Percentiles rank a stretch among this genome's conserved stretches.
These are phyloP conservation scores for Drosophila athabasca DNA, from an alignment of 1,140 invertebrate genomes.

Conservation along the genomic window DNA sequence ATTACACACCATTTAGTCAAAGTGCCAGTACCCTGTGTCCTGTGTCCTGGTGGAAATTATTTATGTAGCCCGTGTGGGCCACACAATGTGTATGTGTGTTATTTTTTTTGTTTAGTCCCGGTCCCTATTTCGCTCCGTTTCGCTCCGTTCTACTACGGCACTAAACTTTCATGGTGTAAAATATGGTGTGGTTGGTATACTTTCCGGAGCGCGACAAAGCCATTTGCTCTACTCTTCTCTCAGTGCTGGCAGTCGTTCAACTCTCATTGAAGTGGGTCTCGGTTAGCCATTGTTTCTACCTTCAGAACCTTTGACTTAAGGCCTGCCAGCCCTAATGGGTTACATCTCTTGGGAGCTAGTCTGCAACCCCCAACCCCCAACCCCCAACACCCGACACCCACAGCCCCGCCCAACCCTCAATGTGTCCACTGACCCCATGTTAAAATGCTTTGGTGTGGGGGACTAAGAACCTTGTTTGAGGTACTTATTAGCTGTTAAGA, in stretches of 20 bases:
- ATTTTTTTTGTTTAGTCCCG: slow-evolving; percentile 9
- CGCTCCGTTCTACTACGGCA: slow-evolving; percentile 20
- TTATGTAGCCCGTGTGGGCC: slow-evolving; percentile 52
- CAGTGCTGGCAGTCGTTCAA: slow-evolving; percentile 32
- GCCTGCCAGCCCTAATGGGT: slow-evolving; percentile 20
- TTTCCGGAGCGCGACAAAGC: slow-evolving; percentile 44
- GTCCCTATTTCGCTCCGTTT: background rate
- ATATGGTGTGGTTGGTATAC: slow-evolving; percentile 52
- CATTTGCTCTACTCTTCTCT: slow-evolving; percentile 43
- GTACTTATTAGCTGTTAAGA: slow-evolving; percentile 40
- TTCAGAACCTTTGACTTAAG: slow-evolving; percentile 23
- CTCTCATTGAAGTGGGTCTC: slow-evolving; percentile 32
- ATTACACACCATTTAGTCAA: slow-evolving; percentile 75
- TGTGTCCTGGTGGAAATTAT: slow-evolving; percentile 59
- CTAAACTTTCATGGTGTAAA: slow-evolving; percentile 61
- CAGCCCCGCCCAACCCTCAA: slow-evolving; percentile 4
- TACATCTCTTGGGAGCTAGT: background rate
- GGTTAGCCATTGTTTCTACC: slow-evolving; percentile 25
- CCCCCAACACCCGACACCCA: background rate
- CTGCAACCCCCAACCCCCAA: too few relatives aligned
- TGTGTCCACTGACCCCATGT: slow-evolving; percentile 46
- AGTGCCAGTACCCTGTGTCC: slow-evolving; percentile 47
- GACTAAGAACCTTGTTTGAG: slow-evolving; percentile 47
- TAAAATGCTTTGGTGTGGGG: slow-evolving; percentile 30
- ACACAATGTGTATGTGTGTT: slow-evolving; percentile 58